Evolutionary conservation across 2,113 vertebrate species (phyloP), one percentile per base, ranked within the genome.

Genomic region (Entomyzon cyanotis): DNA sequence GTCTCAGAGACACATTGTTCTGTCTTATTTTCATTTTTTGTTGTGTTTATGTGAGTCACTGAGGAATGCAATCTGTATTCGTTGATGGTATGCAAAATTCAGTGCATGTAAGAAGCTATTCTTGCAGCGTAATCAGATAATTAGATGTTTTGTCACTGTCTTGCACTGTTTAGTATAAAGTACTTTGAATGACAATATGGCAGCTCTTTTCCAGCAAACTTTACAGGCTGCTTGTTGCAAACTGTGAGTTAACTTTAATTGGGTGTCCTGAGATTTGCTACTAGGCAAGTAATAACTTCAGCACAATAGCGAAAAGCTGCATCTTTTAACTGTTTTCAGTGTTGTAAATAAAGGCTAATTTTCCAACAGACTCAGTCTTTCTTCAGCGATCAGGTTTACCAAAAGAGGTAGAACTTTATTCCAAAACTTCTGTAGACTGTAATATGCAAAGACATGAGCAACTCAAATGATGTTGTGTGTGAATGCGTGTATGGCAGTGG

Each of bases 221-320:
- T 95, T 87, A 83, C 79, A 85, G 73, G 84, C 96, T 97, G 94
- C 95, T 97, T 97, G 84, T 97, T 97, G 86, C 81, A 95, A 95
- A 94, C 86, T 93, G 88, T 12, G 42, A 90, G 95, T 97, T 97
- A 91, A 85, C 95, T 97, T 96, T 97, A 97, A 97, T 97, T 97
- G 94, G 90, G 89, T 93, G 90, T 90, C 96, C 94, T 94, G 97
- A 97, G 97, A 96, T 84, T 96, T 96, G 90, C 91, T 84, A n/a
- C 93, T 89, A 77, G 92, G 59, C 90, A 93, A 42, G 83, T 58
- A 95, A 96, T 95, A 96, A 91, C 95, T 86, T 93, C 84, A 59
- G 44, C 49, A 63, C 63, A 89, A 73, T 70, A 94, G 37, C 88
- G 96, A 70, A 30, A 69, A 59, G 49, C 93, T 63, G 50, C 70